Conservation (phyloP, 2,888 invertebrate genomes). For the Eristalis tenax region DNA sequence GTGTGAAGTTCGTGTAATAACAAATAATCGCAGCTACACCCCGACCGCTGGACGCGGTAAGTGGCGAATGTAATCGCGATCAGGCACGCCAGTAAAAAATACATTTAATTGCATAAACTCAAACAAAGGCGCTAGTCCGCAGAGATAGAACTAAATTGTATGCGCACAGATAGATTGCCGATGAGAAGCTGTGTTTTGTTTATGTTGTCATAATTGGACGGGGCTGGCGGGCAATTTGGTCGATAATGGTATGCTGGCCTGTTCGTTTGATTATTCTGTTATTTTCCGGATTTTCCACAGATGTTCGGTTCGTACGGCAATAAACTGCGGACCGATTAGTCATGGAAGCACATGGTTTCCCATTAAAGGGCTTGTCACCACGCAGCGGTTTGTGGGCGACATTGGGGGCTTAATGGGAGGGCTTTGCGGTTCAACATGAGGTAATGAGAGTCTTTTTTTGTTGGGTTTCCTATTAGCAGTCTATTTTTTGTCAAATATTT, state of each 20-base stretch:
- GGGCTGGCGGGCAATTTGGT: not conserved
- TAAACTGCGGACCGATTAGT: not conserved
- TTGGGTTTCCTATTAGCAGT: too few relatives aligned
- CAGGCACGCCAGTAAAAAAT: conserved; percentile 16
- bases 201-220: not conserved
- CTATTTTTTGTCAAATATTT: too few relatives aligned
- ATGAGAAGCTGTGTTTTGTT: not conserved
- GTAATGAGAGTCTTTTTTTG: not conserved
- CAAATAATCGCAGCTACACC: conserved; percentile 3
- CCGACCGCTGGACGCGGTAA: not conserved
- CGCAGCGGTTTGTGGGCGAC: not conserved
- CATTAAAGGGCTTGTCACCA: not conserved
- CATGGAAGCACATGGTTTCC: not conserved
- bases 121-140: conserved; percentile 10
- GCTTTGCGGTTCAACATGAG: not conserved
- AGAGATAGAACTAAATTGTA: not conserved
- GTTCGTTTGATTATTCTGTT: not conserved
- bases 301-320: not conserved
- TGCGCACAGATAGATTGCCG: not conserved
- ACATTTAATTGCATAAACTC: conserved; percentile 14
- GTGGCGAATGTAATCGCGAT: not conserved
- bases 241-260: not conserved
- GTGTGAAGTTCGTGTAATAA: conserved; percentile 11
- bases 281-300: not conserved
- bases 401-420: not conserved